Conservation (phyloP, 2,113 vertebrate species). For the Carassius auratus region DNA sequence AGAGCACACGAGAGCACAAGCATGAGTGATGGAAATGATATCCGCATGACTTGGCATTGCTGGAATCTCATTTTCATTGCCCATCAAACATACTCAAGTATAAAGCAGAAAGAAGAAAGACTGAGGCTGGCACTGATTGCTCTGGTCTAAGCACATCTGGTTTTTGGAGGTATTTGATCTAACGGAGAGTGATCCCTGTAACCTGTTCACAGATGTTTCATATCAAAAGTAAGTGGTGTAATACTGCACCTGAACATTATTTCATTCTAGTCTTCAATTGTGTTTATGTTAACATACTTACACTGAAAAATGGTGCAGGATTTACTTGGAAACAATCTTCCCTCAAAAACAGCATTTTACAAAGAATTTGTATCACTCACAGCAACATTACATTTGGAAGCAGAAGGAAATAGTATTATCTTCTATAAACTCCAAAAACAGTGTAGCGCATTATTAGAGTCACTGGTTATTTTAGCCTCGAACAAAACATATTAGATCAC, state of each 20-base stretch:
- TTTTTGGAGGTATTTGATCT: background rate
- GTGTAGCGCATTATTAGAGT: background rate
- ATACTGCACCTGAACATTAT: background rate
- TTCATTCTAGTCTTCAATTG: background rate
- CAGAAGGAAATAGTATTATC: background rate
- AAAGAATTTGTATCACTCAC: background rate
- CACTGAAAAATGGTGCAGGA: background rate
- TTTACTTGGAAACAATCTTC: background rate
- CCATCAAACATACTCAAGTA: slow-evolving; percentile 2
- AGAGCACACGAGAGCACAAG: background rate
- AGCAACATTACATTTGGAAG: background rate
- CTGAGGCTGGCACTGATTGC: background rate
- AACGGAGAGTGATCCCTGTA: background rate
- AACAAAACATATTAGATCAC: background rate
- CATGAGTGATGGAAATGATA: background rate
- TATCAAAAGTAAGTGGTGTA: background rate
- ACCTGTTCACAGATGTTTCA: background rate
- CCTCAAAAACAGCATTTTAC: background rate
- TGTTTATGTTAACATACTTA: background rate
- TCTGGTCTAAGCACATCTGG: background rate
- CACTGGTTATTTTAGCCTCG: background rate
- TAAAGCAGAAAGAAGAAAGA: background rate
- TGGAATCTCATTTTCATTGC: background rate
- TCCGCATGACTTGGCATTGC: background rate
- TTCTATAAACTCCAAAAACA: background rate